Conservation (phyloP, 2,113 vertebrate genomes). For the Perca flavescens region DNA sequence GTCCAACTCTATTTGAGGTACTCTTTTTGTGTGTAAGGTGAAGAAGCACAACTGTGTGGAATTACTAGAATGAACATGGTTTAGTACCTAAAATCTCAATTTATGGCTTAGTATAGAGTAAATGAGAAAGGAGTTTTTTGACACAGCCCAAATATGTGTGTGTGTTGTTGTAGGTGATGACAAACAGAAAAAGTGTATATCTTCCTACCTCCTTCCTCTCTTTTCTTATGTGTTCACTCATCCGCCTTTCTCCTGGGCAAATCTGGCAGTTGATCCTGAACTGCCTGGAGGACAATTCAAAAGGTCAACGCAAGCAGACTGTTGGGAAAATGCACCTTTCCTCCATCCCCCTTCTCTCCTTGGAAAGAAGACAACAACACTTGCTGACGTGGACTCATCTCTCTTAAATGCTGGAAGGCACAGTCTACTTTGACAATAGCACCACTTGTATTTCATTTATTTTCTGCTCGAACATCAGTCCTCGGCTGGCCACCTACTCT, state of each 20-base stretch:
- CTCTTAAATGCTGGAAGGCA: conserved; percentile 73
- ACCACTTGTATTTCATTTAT: conserved; percentile 75
- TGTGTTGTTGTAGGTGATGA: not conserved
- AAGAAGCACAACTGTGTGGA: not conserved
- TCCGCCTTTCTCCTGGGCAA: conserved; percentile 48
- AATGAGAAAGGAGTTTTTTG: not conserved
- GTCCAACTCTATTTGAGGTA: not conserved
- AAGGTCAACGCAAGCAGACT: conserved; percentile 77
- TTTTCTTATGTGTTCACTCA: conserved; percentile 40
- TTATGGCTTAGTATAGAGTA: not conserved
- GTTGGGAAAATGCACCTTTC: conserved; percentile 53
- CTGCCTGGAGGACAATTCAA: conserved; percentile 75
- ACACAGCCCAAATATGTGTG: not conserved
- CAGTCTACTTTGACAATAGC: conserved; percentile 59
- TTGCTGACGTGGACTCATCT: conserved; percentile 80
- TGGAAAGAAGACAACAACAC: conserved; percentile 72
- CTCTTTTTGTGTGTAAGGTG: not conserved
- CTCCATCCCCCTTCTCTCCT: conserved; percentile 31
- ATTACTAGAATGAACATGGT: not conserved
- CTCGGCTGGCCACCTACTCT: conserved; percentile 36
- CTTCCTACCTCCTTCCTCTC: conserved; percentile 11
- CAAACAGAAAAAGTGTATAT: conserved; percentile 29
- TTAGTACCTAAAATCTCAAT: not conserved
- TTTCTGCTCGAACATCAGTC: conserved; percentile 64
- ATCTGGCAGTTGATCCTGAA: conserved; percentile 75